Base-by-base conservation (phyloP, 2,797 vertebrate genomes). In the Tragelaphus eurycerus region DNA sequence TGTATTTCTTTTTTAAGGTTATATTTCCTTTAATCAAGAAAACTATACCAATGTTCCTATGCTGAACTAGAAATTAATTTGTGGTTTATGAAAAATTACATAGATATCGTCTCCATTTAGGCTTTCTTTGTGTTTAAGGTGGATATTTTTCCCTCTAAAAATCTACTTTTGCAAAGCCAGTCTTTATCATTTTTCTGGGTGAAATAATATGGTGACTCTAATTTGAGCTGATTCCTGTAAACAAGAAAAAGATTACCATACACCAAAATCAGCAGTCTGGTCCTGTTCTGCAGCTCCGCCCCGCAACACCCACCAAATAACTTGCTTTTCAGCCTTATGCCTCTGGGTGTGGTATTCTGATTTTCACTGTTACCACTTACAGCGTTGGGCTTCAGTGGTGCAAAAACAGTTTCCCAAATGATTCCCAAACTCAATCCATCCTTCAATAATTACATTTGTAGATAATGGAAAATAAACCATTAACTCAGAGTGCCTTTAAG, bases 381-480 rank as follows among this genome's bases (percentile, higher is more conserved):
- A 59, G 64, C 50, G 23, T 1, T 48, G 29, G 64, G 25, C 92
- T 87, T 74, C 62, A 76, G 67, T 34, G 96, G 76, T 81, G 11
- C 25, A 88, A 76, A 96, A 87, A 59, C 3, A 6, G 60, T 97
- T 95, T 95, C 89, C 95, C 60, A 67, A 95, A 96, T 96, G 92
- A 94, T 96, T 98, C 97, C 88, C 91, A 95, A 97, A 96, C 59
- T 81, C 83, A 71, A 96, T 96, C 54, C 78, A 89, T 97, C 95
- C 94, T 97, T 97, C 88, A 86, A 93, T 98, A 98, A 98, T 97
- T 98, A 97, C 82, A 92, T 97, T 98, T 97, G 93, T 95, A 98
- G 96, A 96, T 98, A 98, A 98, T 97, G 91, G 96, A 86, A 97
- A 96, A 97, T 93, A 96, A 98, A 96, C 95, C 94, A 97, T 96